Evolutionary conservation across 1,140 invertebrate genomes (phyloP), one percentile per base, ranked within the genome.

Genomic region (Andricus grossulariae): DNA sequence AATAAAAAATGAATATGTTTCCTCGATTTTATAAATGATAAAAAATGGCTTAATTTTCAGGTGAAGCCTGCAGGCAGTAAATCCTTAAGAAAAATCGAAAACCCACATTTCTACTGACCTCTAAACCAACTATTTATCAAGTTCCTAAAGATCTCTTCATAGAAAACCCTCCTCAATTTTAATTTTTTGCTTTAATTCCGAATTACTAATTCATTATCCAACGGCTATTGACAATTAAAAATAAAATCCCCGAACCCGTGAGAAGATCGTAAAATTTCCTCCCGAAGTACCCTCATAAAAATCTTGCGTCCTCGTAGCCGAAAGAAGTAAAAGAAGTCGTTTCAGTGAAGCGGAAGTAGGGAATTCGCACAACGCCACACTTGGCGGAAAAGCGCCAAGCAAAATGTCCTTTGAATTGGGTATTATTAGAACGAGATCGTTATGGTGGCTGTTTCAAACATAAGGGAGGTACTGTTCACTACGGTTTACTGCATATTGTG

Each of bases 401-500:
- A 51, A 16, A 50, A 57, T 70, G 54, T 71, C 39, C 52, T 45
- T 81, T 78, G 78, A 82, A 78, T 83, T 75, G 74, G 51, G 80
- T 78, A 83, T 81, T 81, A 83, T 80, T 83, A 81, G 72, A 70
- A 76, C 55, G 49, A 54, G 73, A 77, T 74, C 66, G 25, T 66
- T 66, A 66, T 66, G 57, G 16, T 32, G 25, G 57, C 75, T 74
- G 73, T 75, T 80, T 66, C 55, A 79, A 79, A 80, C 72, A 80
- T 75, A 79, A 82, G 80, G 73, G 73, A 52, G 71, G 77, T 78
- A 82, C 79, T 83, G 80, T 73, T 75, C 78, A 50, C 78, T 71
- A 70, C 78, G 78, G 78, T 82, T 82, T 83, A 83, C 82, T 83
- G 80, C 82, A 83, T 83, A 83, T 83, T 83, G 80, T 80, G 75